phyloP scores from a whole-genome alignment of 2,797 vertebrate species.

The Cryptoblepharus egeriae region DNA sequence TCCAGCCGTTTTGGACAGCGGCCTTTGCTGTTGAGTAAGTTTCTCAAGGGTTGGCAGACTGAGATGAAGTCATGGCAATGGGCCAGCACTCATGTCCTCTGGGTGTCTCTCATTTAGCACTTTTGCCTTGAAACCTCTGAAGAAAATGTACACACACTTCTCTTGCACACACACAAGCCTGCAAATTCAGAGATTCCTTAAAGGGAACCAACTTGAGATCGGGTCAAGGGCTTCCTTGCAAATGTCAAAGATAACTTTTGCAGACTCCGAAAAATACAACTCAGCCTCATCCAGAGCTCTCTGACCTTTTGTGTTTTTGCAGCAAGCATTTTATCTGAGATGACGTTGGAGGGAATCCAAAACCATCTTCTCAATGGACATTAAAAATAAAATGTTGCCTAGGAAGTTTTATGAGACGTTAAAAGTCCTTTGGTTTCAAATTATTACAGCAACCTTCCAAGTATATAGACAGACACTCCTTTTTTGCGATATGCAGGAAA shows the following conservation, averaged over 20 bases:
- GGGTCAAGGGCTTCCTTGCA: slow-evolving; percentile 6
- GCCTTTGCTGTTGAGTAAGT: no score
- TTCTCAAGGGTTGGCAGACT: no score
- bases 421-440: slow-evolving; percentile 1
- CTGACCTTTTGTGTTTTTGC: slow-evolving; percentile 41
- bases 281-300: slow-evolving; percentile 23
- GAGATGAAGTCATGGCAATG: no score
- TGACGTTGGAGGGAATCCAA: slow-evolving; percentile 41
- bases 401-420: background rate
- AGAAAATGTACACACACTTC: background rate
- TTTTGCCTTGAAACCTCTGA: background rate
- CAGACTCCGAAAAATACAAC: slow-evolving; percentile 13
- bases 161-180: background rate
- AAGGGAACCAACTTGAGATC: background rate
- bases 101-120: background rate
- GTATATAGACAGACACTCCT: background rate
- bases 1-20: no score
- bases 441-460: background rate
- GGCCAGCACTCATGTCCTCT: background rate
- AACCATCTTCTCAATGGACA: slow-evolving; percentile 41
- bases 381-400: slow-evolving; percentile 21
- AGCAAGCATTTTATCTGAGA: slow-evolving; percentile 39
- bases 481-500: background rate
- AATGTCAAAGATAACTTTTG: slow-evolving; percentile 23
- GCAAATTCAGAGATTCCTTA: background rate